phyloP scores from a whole-genome alignment of 2,797 vertebrate genomes.

The Phalloptychus januarius region DNA sequence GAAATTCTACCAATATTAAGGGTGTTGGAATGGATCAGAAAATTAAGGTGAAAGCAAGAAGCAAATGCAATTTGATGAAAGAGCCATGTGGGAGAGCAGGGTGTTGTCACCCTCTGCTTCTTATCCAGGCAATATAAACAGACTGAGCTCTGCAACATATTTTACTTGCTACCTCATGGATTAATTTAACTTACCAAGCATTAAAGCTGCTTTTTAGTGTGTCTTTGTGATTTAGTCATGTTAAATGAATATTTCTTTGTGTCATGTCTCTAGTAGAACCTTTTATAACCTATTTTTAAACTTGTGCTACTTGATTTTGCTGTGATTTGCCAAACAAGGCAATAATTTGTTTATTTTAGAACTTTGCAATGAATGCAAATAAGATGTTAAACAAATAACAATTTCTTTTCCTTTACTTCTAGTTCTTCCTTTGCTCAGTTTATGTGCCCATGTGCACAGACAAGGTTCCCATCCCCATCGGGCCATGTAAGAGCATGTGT shows the following conservation, averaged over 20 bases:
- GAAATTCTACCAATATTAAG: constrained; percentile 7
- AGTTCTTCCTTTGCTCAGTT: constrained; percentile 99
- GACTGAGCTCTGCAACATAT: neutral
- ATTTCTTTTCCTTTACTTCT: constrained; percentile 14
- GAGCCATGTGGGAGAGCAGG: constrained; percentile 16
- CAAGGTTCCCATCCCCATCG: constrained; percentile 97
- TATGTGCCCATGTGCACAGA: constrained; percentile 99
- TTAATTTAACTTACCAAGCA: constrained; percentile 11
- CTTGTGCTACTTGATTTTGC: neutral
- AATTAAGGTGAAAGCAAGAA: constrained; percentile 24
- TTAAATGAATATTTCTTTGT: neutral
- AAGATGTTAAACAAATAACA: constrained; percentile 4
- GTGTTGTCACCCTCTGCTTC: neutral
- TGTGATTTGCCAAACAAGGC: neutral
- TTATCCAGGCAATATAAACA: constrained; percentile 1
- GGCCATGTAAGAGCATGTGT: constrained; percentile 98
- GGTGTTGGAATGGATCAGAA: constrained; percentile 50
- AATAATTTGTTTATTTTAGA: neutral
- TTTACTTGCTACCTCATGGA: constrained; percentile 21
- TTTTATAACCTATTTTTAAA: neutral
- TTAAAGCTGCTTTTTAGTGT: neutral
- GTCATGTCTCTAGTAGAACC: neutral
- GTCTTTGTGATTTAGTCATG: neutral
- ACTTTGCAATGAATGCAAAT: neutral
- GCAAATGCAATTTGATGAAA: constrained; percentile 14